Evolutionary conservation across 2,888 invertebrate genomes (phyloP), one percentile per base, ranked within the genome.

Genomic region (Trachelus stipa): DNA sequence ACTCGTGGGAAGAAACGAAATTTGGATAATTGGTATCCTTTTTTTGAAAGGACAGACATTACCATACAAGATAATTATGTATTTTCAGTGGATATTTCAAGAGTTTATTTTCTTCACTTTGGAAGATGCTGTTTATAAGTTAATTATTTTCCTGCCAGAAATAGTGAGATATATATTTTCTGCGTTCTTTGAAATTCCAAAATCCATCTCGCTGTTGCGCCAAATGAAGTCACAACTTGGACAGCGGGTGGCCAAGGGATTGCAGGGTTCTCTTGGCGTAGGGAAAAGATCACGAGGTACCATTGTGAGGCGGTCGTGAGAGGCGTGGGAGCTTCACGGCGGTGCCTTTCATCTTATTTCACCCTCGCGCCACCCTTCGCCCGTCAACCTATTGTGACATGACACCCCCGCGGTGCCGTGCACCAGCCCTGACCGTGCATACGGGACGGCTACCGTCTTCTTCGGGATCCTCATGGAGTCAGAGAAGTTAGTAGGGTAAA

Each of bases 151-250:
- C 9, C 15, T 56, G 23, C 9, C 6, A 56, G 56, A 2, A 23
- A 56, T 9, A 56, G 23, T 23, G 56, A 9, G 23, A 56, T 9
- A 9, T 9, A 2, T 56, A 9, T 56, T 56, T 56, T 56, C 56
- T 23, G 56, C 23, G 9, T 56, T 56, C 56, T 56, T 56, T 23
- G 56, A 56, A 56, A 56, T 56, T 56, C 2, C 23, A 56, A 56
- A 56, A 56, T 56, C 56, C 56, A 56, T 23, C 75, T 73, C 77
- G 74, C 80, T 77, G 83, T 87, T 86, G 86, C 86, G 84, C 85
- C 84, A 90, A 90, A 91, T 91, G 87, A 90, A 91, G 91, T 91
- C 90, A 91, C 89, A 90, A 90, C 90, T 89, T 75, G 85, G 87
- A 80, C 90, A 89, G 88, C 90, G 90, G 90, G 91, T 89, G 90